A percentile compares a stretch with the other conserved stretches of the same genome.
Conservation (phyloP, 2,113 vertebrate species). For the Plecotus auritus region DNA sequence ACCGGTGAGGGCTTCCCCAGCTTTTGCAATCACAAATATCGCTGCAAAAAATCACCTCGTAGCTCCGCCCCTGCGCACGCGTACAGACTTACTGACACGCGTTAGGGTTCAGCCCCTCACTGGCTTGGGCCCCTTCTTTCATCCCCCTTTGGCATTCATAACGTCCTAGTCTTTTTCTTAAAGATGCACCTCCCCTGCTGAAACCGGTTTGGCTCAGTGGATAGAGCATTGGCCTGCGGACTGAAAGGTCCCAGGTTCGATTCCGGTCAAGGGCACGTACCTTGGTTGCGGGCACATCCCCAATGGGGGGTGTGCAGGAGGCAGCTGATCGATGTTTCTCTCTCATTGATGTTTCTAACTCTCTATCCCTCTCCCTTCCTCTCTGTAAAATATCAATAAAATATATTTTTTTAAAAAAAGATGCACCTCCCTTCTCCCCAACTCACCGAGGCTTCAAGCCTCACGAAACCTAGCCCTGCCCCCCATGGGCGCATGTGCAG, state of each 20-base stretch:
- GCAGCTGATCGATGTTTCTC: too few species aligned
- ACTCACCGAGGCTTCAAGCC: neutral
- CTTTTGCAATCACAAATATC: neutral
- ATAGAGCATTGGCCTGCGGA: too few species aligned
- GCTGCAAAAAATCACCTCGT: fast-evolving
- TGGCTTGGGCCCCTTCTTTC: neutral
- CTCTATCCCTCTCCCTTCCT: too few species aligned
- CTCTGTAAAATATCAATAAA: too few species aligned
- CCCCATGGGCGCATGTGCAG: neutral
- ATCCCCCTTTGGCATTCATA: neutral
- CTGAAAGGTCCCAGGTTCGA: too few species aligned
- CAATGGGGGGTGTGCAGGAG: too few species aligned
- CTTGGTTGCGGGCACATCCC: too few species aligned
- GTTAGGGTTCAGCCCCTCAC: neutral
- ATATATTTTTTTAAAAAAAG: too few species aligned
- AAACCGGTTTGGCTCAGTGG: too few species aligned
- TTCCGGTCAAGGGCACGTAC: too few species aligned
- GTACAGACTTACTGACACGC: fast-evolving
- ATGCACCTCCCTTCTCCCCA: fast-evolving
- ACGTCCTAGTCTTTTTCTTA: neutral
- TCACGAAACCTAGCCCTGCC: neutral
- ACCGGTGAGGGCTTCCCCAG: too few species aligned
- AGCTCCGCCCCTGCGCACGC: fast-evolving
- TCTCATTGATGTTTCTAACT: too few species aligned
- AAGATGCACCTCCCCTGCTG: neutral